Base-by-base conservation (phyloP, 92 coral and sea anemone species). In the Pocillopora grandis region DNA sequence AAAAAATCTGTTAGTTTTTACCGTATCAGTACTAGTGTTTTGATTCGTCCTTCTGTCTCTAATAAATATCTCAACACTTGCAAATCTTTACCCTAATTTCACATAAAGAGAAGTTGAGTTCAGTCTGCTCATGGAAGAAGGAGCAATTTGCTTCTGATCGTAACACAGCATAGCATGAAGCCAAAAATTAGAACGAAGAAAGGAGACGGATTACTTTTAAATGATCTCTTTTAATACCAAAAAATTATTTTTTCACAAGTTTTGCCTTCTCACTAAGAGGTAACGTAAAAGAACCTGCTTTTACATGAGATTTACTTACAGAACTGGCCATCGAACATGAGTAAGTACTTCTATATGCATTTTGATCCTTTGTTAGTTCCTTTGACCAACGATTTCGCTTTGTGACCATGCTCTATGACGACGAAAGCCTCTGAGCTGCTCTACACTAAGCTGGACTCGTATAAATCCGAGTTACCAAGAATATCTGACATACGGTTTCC, bases 401-500 rank as follows among this genome's bases (percentile, higher is more conserved):
- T 10, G 14, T 55, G 75, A 18, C 20, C 21, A 11, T 12, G 18
- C 20, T 49, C 42, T 20, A 70, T 35, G 20, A 20, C 11, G 13
- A 70, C 17, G 20, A 21, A 70, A 70, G 75, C n/a, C 75, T 70
- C 23, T 21, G 55, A 55, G 75, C 42, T 77, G 36, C 36, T 58
- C 71, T 72, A 81, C 20, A 93, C 97, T 71, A 93, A 86, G 84
- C 94, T 93, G 15, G 97, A 85, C 72, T 93, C 94, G 84, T 82
- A 91, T 31, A 88, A 84, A 80, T 89, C 92, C 57, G 91, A 71
- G 70, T 91, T 91, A 23, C 86, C 84, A 8, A 91, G 83, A 49
- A 91, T 77, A 52, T 91, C 87, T 42, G 87, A 74, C 68, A 93
- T 75, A 56, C 86, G 90, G 63, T 61, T 86, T 10, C 88, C 93